Base-by-base conservation (phyloP, 2,113 vertebrate genomes). In the Gavialis gangeticus region DNA sequence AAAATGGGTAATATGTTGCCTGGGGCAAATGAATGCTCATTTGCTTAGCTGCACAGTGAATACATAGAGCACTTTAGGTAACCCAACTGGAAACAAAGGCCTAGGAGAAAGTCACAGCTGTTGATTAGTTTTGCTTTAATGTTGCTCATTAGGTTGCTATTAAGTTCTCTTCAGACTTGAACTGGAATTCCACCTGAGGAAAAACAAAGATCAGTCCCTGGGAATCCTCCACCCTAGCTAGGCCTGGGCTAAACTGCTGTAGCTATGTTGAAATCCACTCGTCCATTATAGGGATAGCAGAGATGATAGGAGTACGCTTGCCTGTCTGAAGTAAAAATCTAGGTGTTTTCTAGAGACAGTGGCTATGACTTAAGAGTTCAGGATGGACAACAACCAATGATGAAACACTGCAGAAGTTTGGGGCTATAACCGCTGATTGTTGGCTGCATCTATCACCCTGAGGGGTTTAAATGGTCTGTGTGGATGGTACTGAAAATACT, bases 221-320 rank as follows among this genome's bases (percentile, higher is more conserved):
- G 64, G 91, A 12, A 95, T 85, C 67, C 75, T 82, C 17, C 66
- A 30, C 46, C 4, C 2, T 79, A 25, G 11, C 13, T 82, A 85
- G 84, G 57, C 60, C 82, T 13, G 57, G 5, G 83, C 71, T 0
- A 0, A 28, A 59, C 37, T 66, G 67, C 75, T 67, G 64, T 57
- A 15, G 34, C 8, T 27, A 73, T 60, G 57, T 64, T 2, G 0
- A 62, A 84, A 94, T 27, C 46, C 34, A 75, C 37, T 63, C 11
- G 8, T 76, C 21, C 85, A n/a, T 67, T 25, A 71, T 0, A 0
- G 16, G 69, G 18, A 22, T 6, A 76, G 64, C 46, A 89, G 66
- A 37, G 64, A 57, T 69, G 62, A 24, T 17, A 13, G 46, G 37
- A 6, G 1, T 0, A 1, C 46, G 3, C 30, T 5, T 87, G 19